phyloP scores from a whole-genome alignment of 2,888 invertebrate genomes.

The Gymnocheta viridis region DNA sequence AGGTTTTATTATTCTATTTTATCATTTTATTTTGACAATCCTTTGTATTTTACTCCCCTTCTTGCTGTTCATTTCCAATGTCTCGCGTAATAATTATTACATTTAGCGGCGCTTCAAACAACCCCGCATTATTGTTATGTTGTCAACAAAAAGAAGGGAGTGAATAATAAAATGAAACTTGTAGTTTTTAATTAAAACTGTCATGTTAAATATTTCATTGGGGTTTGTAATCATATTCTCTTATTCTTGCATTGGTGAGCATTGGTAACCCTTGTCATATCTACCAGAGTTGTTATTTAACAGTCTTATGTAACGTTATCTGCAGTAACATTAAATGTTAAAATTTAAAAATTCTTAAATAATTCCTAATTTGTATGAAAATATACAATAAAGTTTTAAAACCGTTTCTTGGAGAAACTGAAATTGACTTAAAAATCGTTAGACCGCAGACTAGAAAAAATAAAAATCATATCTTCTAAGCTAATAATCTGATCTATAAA shows the following conservation, averaged over 20 bases:
- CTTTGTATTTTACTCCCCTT: conserved; percentile 13
- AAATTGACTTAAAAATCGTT: no score
- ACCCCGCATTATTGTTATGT: not conserved
- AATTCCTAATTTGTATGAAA: no score
- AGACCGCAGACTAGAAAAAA: no score
- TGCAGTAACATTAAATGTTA: no score
- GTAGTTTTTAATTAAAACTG: conserved; percentile 64
- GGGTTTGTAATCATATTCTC: conserved; percentile 7
- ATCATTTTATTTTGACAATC: conserved; percentile 11
- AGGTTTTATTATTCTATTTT: not conserved
- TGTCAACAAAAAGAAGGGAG: not conserved
- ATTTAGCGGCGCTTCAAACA: conserved; percentile 54
- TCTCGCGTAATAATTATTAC: conserved; percentile 50
- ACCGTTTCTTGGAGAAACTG: no score
- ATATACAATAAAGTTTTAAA: no score
- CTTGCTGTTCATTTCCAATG: not conserved
- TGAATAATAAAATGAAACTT: conserved; percentile 20
- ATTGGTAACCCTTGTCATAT: conserved; percentile 46
- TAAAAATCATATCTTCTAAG: no score
- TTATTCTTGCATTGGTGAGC: not conserved
- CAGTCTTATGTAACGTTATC: conserved; percentile 12
- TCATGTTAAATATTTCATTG: conserved; percentile 59
- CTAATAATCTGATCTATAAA: no score
- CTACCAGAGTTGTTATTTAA: conserved; percentile 26
- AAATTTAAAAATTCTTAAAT: no score